A percentile compares a stretch with the other conserved stretches of the same genome.
Evolutionary conservation across 2,113 vertebrate genomes (phyloP).

Genomic region (Actinemys pallida): DNA sequence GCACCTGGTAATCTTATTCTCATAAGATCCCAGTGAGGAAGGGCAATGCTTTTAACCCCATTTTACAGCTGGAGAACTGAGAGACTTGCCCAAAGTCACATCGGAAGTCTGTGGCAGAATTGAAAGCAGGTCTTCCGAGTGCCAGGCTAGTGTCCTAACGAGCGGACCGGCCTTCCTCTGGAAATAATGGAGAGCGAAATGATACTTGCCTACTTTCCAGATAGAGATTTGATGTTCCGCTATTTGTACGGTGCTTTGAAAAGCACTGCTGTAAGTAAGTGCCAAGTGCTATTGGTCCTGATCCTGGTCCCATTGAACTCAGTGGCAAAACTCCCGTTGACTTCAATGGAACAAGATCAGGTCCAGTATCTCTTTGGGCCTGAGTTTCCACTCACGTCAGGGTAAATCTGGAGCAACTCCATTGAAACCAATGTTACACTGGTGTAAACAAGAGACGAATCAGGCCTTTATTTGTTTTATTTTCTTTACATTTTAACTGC

Average conservation of each 20-base stretch:
- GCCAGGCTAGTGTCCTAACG: background rate
- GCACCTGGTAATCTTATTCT: background rate
- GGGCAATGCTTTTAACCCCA: background rate
- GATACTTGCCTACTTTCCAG: background rate
- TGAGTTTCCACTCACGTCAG: background rate
- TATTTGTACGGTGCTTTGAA: background rate
- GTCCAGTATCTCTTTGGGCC: constrained; percentile 1
- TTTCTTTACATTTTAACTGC: background rate
- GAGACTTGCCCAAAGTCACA: background rate
- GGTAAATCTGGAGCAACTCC: background rate
- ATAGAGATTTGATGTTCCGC: background rate
- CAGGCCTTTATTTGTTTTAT: background rate
- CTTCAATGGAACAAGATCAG: background rate
- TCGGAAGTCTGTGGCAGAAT: background rate
- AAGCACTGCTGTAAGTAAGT: background rate
- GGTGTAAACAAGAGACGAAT: background rate
- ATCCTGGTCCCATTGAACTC: background rate
- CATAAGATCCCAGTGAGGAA: background rate
- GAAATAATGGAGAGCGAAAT: background rate
- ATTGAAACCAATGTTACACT: background rate
- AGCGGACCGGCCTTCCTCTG: background rate
- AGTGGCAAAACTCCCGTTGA: background rate
- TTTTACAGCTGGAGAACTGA: background rate
- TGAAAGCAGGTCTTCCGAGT: background rate
- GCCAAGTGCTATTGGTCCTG: background rate